Evolutionary conservation across 2,113 vertebrate species (phyloP), one percentile per base, ranked within the genome.

Genomic region (Pelmatolapia mariae): DNA sequence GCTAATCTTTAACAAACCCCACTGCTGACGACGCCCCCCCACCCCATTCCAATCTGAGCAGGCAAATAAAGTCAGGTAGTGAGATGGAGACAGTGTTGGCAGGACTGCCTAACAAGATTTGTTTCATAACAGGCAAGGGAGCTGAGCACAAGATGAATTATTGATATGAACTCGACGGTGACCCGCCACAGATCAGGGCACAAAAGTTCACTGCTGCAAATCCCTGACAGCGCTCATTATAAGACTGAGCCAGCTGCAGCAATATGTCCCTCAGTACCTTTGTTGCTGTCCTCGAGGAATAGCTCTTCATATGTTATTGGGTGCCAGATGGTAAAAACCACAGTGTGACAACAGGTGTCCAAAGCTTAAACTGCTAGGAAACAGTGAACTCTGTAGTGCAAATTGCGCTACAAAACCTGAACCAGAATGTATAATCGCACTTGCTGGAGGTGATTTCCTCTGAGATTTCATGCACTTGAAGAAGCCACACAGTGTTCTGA

Each of bases 101-200:
- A 87, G 79, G 88, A 87, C 85, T 87, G 84, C 66, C 90, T 94
- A 89, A 92, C 91, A 93, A 95, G 92, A 93, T 92, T 93, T 89
- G 87, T 94, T 94, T 95, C 91, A 80, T 92, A 89, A 91, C 81
- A 78, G 54, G 40, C 56, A 83, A 84, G 91, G 89, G 89, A 91
- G 83, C 88, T 89, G 91, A 89, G 89, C 57, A 22, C 84, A 15
- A 68, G 90, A 94, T 96, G 93, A 95, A 95, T 96, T 95, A 96
- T 95, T 96, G 95, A 96, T 93, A 90, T 83, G 76, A 92, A 92
- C 94, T 90, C 80, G n/a, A 33, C 78, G 73, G 87, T 94, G 95
- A 95, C 93, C 91, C 10, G 86, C 90, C 88, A 87, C 83, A 92
- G 93, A 95, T 84, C 87, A 88, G 90, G 91, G 89, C 80, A 36